Evolutionary conservation across 2,797 vertebrate species (phyloP), one percentile per base, ranked within the genome.

Genomic region (Rhinogobio ventralis): DNA sequence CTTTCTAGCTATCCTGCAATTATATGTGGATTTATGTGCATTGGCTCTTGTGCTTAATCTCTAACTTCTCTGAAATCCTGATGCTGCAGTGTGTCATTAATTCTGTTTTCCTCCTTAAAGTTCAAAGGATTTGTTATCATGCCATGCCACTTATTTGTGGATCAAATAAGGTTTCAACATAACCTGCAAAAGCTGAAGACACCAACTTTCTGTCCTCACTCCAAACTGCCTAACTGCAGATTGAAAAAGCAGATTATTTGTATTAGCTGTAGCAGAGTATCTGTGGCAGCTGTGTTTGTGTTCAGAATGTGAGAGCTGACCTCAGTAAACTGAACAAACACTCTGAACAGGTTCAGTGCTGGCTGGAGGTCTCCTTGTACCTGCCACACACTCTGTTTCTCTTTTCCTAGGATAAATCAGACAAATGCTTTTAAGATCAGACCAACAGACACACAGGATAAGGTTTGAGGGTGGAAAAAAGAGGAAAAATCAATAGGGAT

Each of bases 401-500:
- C 60, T 42, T 15, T 83, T 53, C 55, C 25, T 33, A 45, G 69
- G 7, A 73, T 85, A 74, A 79, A 84, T 68, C 45, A 71, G 19
- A 71, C n/a, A 2, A 62, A 80, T 46, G 66, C 51, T 79, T 60
- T 72, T 85, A 72, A 86, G 80, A 86, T 89, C 82, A 79, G 51
- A 78, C 83, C 60, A 68, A 4, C 79, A 79, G 84, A 30, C 80
- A 46, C 17, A n/a, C 60, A 19, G 83, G 57, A 84, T 75, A 86
- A 46, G 45, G 20, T 79, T 49, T 51, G 19, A n/a, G 45, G 55
- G 7, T 5, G 5, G 2, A 55, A 72, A 86, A 79, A 62, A 33
- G 28, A 49, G 9, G 28, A 7, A 19, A 51, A 91, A 93, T 92
- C 90, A 90, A 92, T 91, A 83, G 55, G 87, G 85, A 91, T 91